Base-by-base conservation (phyloP, 2,797 vertebrate species). In the Sebastiscus albofasciatus region DNA sequence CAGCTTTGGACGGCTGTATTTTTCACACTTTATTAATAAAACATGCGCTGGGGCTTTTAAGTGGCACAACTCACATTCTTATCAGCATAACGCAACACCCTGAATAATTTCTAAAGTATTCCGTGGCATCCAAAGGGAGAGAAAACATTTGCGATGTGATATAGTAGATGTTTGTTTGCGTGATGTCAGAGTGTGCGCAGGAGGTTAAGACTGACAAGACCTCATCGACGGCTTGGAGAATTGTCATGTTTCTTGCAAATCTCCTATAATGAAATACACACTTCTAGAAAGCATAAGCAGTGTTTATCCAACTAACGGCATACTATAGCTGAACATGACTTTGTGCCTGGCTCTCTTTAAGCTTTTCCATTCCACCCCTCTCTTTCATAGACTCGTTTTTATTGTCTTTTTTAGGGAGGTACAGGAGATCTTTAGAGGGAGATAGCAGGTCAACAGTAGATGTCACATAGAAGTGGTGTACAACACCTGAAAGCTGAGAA, bases 11-110 rank as follows among this genome's bases (percentile, higher is more conserved):
- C 5, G 2, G 36, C 66, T 65, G 58, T 58, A 52, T 78, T 79
- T 87, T 42, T 33, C 75, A 77, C 62, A 66, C 52, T 72, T 58
- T 72, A 87, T 89, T 70, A 80, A 89, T 83, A 82, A 86, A 89
- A 85, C 72, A 84, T 72, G 64, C 3, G 3, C 6, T 74, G 67
- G 77, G 79, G 59, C 39, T 82, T 84, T 82, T 67, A 89, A 79
- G 77, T 73, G 75, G 79, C 75, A 77, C 80, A 83, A 59, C 69
- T 86, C 81, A 82, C 77, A 77, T 87, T 82, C 52, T 82, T 81
- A 85, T 88, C 62, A 60, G 75, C 62, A 71, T 72, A 84, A 82
- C 24, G 31, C 74, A 82, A 83, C 67, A 82, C 42, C 33, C 79
- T 74, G 59, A 81, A 86, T 72, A 65, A 79, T 81, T 84, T 60